Evolutionary conservation across 2,797 vertebrate genomes (phyloP), one percentile per base, ranked within the genome.

Genomic region (Columba guinea): DNA sequence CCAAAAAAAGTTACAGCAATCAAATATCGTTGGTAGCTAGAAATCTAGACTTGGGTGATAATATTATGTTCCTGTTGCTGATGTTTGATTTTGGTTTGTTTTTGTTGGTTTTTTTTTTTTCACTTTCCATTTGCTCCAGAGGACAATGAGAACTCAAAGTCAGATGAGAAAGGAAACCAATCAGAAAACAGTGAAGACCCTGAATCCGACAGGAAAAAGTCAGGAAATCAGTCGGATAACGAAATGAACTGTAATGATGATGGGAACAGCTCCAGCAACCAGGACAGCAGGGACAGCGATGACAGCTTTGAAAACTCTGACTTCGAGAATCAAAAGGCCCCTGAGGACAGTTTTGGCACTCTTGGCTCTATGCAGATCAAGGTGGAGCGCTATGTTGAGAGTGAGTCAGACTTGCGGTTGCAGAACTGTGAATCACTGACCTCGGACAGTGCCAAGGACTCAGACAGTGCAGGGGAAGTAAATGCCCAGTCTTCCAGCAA

Each of bases 281-380:
- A 99, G 1, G 99, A 99, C 97, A 99, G 99, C 97, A 99, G 99
- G 95, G 99, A 99, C 95, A 99, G 99, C 37, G 99, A 99, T 39
- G 99, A 99, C 98, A 99, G 99, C 95, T 98, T 99, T 96, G 99
- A 99, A 93, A 98, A 99, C 65, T 99, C 99, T 27, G 99, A 99
- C 93, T 99, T 98, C 16, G 99, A 99, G 97, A 98, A 95, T 97
- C 98, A 98, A 85, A 98, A 98, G 97, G 98, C 98, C 82, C 98
- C 98, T 41, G 98, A 98, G 34, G 98, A 98, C 79, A 98, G 98
- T 94, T 98, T 99, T 93, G 94, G 98, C 70, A 98, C 98, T 41
- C 98, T 99, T 81, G 98, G 98, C n/a, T 98, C 99, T 34, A 99
- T 99, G 97, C 99, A 99, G 96, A 99, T 99, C 96, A 99, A 99